Evolutionary conservation across 1,140 invertebrate species (phyloP), one percentile per base, ranked within the genome.

Genomic region (Drosophila persimilis): DNA sequence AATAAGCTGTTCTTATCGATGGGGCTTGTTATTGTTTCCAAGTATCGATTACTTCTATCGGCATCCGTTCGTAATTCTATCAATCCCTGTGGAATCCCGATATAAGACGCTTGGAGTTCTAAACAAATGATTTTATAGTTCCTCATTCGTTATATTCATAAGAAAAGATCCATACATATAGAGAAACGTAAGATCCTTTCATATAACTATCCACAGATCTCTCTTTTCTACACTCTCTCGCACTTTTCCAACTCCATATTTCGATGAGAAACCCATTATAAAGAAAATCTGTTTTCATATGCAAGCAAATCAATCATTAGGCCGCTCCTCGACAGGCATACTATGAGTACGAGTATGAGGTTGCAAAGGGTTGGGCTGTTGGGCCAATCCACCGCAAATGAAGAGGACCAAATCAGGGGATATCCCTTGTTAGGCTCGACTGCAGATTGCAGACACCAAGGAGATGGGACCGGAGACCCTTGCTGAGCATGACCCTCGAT

Each of bases 361-460:
- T 46, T 24, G 24, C 6, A 39, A 69, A 57, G 66, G 66, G 66
- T 69, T 69, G 66, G 11, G 13, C 35, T 13, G 35, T 13, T 39
- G 9, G 35, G 64, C 64, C 66, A 70, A 70, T 70, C 66, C 66
- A 70, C 66, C 66, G 66, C 66, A 70, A 70, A 70, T 70, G 52
- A 69, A 69, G 48, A 70, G 66, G 64, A 70, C 61, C 63, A 39
- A 39, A 13, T 39, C 35, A 4, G 35, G 35, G 35, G 11, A 39
- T 39, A 39, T 52, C 24, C 60, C 66, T 70, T 65, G 66, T 70
- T 70, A 70, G 66, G 66, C 35, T 11, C 35, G 35, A 5, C 35
- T 26, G 24, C 24, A 26, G 24, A 26, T 5, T 39, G 35, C 11
- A 69, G 69, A 65, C 65, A 46, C 15, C n/a, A 55, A 65, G 13